phyloP scores from a whole-genome alignment of 2,797 vertebrate species.

The Iguana delicatissima region DNA sequence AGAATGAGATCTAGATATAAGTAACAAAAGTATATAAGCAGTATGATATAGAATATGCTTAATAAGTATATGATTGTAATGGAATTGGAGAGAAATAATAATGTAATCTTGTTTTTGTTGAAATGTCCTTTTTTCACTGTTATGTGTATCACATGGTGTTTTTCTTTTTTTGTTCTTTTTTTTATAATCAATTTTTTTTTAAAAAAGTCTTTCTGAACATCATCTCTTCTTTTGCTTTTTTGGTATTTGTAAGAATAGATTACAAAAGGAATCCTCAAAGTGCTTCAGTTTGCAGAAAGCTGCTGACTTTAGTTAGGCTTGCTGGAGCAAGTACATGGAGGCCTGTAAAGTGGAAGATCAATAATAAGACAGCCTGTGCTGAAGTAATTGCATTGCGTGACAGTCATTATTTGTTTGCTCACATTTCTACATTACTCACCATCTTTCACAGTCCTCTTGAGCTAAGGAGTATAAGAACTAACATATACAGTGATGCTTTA shows the following conservation, averaged over 20 bases:
- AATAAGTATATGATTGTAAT: too few relatives aligned
- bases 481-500: background rate
- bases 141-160: too few relatives aligned
- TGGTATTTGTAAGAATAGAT: background rate
- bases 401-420: conserved; percentile 4
- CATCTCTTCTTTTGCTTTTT: background rate
- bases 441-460: background rate
- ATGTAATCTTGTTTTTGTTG: too few relatives aligned
- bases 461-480: background rate
- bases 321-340: background rate
- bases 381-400: conserved; percentile 1
- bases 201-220: background rate
- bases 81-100: too few relatives aligned
- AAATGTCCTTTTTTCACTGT: too few relatives aligned
- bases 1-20: too few relatives aligned
- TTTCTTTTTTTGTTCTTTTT: too few relatives aligned
- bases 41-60: too few relatives aligned
- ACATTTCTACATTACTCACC: conserved; percentile 10
- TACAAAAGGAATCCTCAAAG: background rate
- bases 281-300: background rate
- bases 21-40: too few relatives aligned
- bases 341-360: conserved; percentile 5
- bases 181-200: too few relatives aligned
- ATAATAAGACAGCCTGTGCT: conserved; percentile 3
- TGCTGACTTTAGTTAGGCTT: conserved; percentile 4